Evolutionary conservation across 2,113 vertebrate species (phyloP).

Genomic region (Myotis yumanensis): DNA sequence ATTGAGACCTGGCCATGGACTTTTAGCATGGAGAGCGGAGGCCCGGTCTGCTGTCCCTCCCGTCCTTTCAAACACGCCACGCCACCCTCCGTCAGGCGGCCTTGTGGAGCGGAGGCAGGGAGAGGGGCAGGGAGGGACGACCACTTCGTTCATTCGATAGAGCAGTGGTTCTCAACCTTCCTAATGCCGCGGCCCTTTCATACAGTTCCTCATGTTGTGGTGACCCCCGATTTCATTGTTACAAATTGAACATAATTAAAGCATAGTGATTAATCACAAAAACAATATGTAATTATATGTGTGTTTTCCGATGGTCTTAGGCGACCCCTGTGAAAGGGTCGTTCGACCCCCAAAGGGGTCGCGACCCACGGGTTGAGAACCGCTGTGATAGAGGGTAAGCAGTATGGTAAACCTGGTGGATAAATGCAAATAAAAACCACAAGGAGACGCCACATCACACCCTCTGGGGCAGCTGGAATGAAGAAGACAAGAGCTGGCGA

Average conservation of each 20-base stretch:
- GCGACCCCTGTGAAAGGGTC: too few species aligned
- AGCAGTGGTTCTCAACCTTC: neutral
- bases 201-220: too few species aligned
- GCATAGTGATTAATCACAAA: too few species aligned
- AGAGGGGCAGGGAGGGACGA: neutral
- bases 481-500: neutral
- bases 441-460: neutral
- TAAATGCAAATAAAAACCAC: neutral
- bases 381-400: neutral
- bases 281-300: too few species aligned
- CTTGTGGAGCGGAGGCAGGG: neutral
- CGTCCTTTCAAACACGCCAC: rapidly evolving
- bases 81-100: rapidly evolving
- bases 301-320: too few species aligned
- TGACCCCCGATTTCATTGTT: too few species aligned
- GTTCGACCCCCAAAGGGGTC: too few species aligned
- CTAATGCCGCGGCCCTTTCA: too few species aligned
- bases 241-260: too few species aligned
- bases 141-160: rapidly evolving
- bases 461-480: neutral
- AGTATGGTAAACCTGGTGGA: rapidly evolving
- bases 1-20: neutral
- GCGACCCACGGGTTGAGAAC: too few species aligned
- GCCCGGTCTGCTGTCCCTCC: rapidly evolving
- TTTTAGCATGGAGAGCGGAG: neutral